Percentiles rank a stretch among this genome's conserved stretches.
Conservation (phyloP, 1,140 invertebrate species). For the Chrysomallon squamiferum region DNA sequence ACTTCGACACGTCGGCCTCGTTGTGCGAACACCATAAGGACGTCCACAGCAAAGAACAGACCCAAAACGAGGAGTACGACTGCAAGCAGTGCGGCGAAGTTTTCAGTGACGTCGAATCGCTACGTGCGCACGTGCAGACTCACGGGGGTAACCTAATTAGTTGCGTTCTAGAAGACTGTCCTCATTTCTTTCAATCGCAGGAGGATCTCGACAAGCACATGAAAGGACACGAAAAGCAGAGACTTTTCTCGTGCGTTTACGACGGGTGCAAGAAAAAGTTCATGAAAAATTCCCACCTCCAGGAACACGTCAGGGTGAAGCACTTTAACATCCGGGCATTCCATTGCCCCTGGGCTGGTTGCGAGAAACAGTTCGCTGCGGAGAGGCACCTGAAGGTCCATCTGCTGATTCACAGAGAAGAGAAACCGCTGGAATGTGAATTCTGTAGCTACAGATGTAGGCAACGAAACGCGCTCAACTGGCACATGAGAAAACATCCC, state of each 20-base stretch:
- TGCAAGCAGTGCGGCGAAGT: conserved; percentile 24
- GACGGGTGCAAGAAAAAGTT: conserved; percentile 42
- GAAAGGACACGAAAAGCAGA: conserved; percentile 20
- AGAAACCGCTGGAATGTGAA: conserved; percentile 83
- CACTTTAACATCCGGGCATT: conserved; percentile 39
- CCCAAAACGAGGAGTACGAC: conserved; percentile 1
- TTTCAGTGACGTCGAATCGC: conserved; percentile 18
- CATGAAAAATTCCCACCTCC: conserved; percentile 31
- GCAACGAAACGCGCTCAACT: conserved; percentile 52
- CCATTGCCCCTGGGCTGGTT: conserved; percentile 45
- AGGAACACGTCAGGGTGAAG: conserved; percentile 42
- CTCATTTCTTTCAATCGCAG: conserved; percentile 25
- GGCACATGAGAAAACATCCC: conserved; percentile 59
- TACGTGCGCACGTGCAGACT: conserved; percentile 28
- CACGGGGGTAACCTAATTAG: conserved; percentile 3
- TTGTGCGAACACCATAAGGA: conserved; percentile 21
- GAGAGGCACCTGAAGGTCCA: conserved; percentile 74
- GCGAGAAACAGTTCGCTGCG: conserved; percentile 42
- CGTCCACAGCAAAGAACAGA: conserved; percentile 15
- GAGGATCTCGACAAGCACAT: conserved; percentile 21
- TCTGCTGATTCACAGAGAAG: conserved; percentile 79
- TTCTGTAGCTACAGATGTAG: conserved; percentile 59
- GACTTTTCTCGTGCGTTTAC: conserved; percentile 32
- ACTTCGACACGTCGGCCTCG: conserved; percentile 18
- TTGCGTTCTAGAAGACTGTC: conserved; percentile 22